Evolutionary conservation across 2,888 invertebrate genomes (phyloP), one percentile per base, ranked within the genome.

Genomic region (Nebria salina): DNA sequence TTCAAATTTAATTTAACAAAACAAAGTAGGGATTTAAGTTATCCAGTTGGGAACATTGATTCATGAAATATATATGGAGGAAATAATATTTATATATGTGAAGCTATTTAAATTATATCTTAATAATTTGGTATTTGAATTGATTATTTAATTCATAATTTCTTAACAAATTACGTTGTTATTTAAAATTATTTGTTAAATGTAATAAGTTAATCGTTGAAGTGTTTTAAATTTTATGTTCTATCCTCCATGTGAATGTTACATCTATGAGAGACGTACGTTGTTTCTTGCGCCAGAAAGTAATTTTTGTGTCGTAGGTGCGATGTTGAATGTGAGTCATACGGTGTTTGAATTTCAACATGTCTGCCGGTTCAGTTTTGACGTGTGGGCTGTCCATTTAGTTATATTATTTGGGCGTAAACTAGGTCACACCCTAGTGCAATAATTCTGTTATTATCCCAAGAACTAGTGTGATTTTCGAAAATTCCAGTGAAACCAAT

Each of bases 371-470:
- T 76, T 34, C 84, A 84, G 85, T 86, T 86, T 87, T 86, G 85
- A 86, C 87, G 86, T 87, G 87, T 87, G 85, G 87, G 86, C 82
- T 84, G 86, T 82, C 80, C 82, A 82, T 84, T 84, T 84, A 84
- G 83, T 82, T 83, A 84, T 84, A 85, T 84, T 83, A 77, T 85
- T 85, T 83, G 84, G 84, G 84, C 84, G 85, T 85, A 85, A 85
- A 85, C 81, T 85, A 83, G 85, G 86, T 85, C 86, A 86, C 85
- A 86, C 86, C 86, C 84, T 84, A 77, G 76, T 83, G 83, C 84
- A 83, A 83, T 76, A 82, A 82, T 80, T 82, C 76, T 79, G 74
- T 84, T 83, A 84, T 84, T 83, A 83, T 65, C 54, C 72, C 77
- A 26, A 76, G 72, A 64, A 68, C 20, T 68, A 42, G 11, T 64